Evolutionary conservation across 2,113 vertebrate species (phyloP).

Genomic region (Percopsis transmontana): DNA sequence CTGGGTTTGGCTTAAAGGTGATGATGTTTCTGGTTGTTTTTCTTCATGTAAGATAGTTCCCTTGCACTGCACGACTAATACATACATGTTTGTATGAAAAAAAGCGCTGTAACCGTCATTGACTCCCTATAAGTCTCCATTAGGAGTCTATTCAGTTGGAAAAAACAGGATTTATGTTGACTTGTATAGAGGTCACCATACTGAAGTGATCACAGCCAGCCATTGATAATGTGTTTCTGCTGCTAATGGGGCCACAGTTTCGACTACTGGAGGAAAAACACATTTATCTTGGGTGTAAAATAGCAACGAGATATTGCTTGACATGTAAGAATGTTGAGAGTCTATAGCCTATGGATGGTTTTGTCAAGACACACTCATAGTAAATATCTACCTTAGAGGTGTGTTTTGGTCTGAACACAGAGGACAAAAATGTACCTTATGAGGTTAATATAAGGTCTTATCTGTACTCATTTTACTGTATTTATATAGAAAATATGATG

Average conservation of each 20-base stretch:
- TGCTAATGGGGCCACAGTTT: constrained; percentile 19
- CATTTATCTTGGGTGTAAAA: neutral
- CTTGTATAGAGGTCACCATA: constrained; percentile 35
- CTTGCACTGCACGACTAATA: too few species aligned
- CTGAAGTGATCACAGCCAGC: constrained; percentile 39
- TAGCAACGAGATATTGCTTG: neutral
- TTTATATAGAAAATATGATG: neutral
- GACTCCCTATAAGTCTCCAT: constrained; percentile 37
- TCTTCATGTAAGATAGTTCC: too few species aligned
- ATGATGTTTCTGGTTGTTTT: too few species aligned
- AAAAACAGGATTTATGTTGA: neutral
- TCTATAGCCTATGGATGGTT: neutral
- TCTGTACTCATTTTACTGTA: neutral
- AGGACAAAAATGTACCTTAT: neutral
- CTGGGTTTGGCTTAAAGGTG: too few species aligned
- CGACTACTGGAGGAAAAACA: neutral
- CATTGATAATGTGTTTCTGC: constrained; percentile 19
- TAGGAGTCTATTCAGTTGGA: neutral
- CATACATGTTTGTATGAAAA: constrained; percentile 8
- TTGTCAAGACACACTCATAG: neutral
- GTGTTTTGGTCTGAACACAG: neutral
- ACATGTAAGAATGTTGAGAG: neutral
- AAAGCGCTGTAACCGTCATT: constrained; percentile 2
- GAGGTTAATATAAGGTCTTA: neutral
- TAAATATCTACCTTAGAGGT: neutral